These are phyloP conservation scores for Holotrichia oblita DNA, from an alignment of 1,140 invertebrate genomes.

Conservation along the genomic window DNA sequence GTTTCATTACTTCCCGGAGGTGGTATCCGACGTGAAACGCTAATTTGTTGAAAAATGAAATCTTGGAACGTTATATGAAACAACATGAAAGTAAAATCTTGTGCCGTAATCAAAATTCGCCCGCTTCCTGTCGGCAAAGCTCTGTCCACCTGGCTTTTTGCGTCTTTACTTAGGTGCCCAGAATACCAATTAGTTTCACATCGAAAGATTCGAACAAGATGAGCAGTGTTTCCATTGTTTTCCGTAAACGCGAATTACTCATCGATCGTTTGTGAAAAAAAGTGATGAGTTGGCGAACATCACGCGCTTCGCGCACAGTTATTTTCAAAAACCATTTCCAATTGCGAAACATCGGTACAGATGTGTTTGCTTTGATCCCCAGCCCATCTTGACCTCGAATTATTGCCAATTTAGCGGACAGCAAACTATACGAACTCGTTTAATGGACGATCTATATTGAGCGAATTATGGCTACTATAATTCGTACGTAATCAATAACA, in stretches of 20 bases:
- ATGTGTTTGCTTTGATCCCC: constrained; percentile 25
- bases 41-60: constrained; percentile 21
- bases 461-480: not conserved
- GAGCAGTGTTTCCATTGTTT: not conserved
- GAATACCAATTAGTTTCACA: constrained; percentile 1
- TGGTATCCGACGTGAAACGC: constrained; percentile 1
- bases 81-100: constrained; percentile 4
- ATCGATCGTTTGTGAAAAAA: constrained; percentile 17
- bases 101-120: no score
- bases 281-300: constrained; percentile 18
- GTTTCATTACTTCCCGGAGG: constrained; percentile 1
- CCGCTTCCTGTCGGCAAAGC: no score
- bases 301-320: not conserved
- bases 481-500: constrained; percentile 19
- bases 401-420: constrained; percentile 31
- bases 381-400: constrained; percentile 15
- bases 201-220: not conserved
- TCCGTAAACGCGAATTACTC: not conserved
- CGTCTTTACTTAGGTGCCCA: no score
- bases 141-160: no score
- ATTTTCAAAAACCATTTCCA: constrained; percentile 28
- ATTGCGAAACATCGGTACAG: constrained; percentile 32
- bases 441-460: constrained; percentile 18
- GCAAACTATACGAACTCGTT: not conserved
- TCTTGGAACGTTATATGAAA: not conserved